These are phyloP conservation scores for Onychomys arenicola DNA, from an alignment of 2,797 vertebrate genomes.

Conservation along the genomic window DNA sequence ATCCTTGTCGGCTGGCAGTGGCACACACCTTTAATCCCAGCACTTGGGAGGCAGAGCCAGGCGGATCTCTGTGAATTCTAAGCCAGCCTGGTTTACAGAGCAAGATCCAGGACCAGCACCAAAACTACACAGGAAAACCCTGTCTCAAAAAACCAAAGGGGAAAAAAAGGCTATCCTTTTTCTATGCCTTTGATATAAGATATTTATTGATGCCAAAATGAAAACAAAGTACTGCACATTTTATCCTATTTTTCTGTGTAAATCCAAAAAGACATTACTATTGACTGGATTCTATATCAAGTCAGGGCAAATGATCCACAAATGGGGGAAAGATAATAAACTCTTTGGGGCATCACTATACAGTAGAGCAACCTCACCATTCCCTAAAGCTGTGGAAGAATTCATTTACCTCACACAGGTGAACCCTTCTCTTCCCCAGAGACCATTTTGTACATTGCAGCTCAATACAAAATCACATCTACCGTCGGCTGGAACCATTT, in stretches of 20 bases:
- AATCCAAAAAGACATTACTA: conserved; percentile 73
- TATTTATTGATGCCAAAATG: conserved; percentile 44
- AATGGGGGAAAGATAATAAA: conserved; percentile 61
- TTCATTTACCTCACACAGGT: conserved; percentile 73
- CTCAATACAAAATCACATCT: conserved; percentile 73
- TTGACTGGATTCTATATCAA: conserved; percentile 70
- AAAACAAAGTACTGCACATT: conserved; percentile 62
- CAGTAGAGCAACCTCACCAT: conserved; percentile 47
- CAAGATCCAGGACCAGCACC: no score
- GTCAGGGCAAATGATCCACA: conserved; percentile 62
- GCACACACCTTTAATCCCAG: no score
- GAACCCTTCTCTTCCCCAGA: conserved; percentile 67
- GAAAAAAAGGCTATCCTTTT: not conserved
- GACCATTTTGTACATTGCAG: conserved; percentile 73
- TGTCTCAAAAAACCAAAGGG: no score
- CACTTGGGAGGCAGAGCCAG: no score
- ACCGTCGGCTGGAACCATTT: conserved; percentile 72
- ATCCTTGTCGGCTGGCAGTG: no score
- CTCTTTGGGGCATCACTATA: conserved; percentile 59
- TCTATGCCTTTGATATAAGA: conserved; percentile 6
- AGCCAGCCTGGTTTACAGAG: no score
- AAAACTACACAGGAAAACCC: no score
- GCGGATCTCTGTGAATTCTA: no score
- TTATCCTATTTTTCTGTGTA: conserved; percentile 67
- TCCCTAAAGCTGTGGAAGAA: conserved; percentile 68